Conservation (phyloP, 2,888 invertebrate species). For the Cantharis nigra region DNA sequence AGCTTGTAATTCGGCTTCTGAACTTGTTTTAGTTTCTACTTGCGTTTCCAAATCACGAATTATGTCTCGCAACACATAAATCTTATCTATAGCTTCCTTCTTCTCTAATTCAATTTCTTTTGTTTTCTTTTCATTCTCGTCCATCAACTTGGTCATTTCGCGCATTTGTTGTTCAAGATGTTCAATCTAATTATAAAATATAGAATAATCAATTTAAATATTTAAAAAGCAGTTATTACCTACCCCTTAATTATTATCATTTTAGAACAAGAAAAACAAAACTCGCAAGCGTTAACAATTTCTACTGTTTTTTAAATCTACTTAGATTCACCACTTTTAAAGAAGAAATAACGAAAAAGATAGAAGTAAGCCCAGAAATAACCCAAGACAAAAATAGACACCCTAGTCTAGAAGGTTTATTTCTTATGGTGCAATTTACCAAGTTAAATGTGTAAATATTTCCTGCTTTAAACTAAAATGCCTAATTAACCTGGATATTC, state of each 20-base stretch:
- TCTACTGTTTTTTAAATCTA: not conserved
- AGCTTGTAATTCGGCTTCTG: constrained; percentile 65
- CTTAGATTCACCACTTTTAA: not conserved
- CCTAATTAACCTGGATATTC: not conserved
- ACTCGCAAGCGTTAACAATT: not conserved
- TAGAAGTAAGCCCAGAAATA: constrained; percentile 29
- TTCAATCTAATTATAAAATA: constrained; percentile 66
- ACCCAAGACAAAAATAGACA: constrained; percentile 33
- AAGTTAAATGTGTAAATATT: constrained; percentile 12
- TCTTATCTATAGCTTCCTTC: constrained; percentile 76
- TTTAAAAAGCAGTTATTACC: not conserved
- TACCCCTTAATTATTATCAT: not conserved
- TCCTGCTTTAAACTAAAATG: constrained; percentile 4
- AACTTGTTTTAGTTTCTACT: constrained; percentile 67
- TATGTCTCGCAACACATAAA: constrained; percentile 74
- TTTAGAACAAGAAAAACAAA: not conserved
- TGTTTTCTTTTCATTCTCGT: constrained; percentile 65
- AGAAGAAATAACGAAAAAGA: constrained; percentile 7
- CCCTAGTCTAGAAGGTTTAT: constrained; percentile 24
- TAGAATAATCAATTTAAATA: not conserved
- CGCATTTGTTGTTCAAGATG: constrained; percentile 76
- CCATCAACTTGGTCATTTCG: constrained; percentile 67
- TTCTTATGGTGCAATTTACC: constrained; percentile 9
- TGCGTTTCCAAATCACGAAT: constrained; percentile 78
- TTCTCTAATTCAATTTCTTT: constrained; percentile 72